These are phyloP conservation scores for Rhizomys pruinosus DNA, from an alignment of 2,113 vertebrate species.

Conservation along the genomic window DNA sequence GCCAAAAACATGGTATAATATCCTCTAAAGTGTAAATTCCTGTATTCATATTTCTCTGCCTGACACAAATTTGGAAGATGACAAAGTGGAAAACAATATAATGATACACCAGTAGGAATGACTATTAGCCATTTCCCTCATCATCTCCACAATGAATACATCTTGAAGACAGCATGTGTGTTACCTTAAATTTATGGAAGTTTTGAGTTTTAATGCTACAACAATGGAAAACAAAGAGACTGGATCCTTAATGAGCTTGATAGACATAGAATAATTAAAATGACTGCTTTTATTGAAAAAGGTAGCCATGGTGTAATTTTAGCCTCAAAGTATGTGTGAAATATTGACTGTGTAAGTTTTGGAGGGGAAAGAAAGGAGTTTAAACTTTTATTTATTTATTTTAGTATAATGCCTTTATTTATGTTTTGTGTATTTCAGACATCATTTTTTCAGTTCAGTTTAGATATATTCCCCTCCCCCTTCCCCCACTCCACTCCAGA, in stretches of 20 bases:
- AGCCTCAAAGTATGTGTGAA: background rate
- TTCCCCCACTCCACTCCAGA: too few relatives aligned
- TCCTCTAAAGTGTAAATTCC: background rate
- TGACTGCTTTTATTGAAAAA: background rate
- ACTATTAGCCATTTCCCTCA: background rate
- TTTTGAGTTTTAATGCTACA: background rate
- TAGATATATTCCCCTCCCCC: too few relatives aligned
- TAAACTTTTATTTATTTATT: too few relatives aligned
- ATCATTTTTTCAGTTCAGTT: too few relatives aligned
- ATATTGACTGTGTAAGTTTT: background rate
- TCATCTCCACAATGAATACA: background rate
- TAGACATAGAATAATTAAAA: background rate
- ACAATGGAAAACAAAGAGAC: background rate
- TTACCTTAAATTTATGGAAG: background rate
- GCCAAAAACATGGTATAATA: background rate
- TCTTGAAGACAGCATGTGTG: background rate
- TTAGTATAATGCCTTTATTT: too few relatives aligned
- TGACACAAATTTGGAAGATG: background rate
- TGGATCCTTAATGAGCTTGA: background rate
- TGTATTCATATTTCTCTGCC: background rate
- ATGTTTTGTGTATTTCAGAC: too few relatives aligned
- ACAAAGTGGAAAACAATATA: background rate
- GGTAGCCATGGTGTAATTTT: background rate
- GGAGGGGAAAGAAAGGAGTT: too few relatives aligned
- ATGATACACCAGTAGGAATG: background rate